Evolutionary conservation across 1,140 invertebrate genomes (phyloP), one percentile per base, ranked within the genome.

Genomic region (Metaphire vulgaris): DNA sequence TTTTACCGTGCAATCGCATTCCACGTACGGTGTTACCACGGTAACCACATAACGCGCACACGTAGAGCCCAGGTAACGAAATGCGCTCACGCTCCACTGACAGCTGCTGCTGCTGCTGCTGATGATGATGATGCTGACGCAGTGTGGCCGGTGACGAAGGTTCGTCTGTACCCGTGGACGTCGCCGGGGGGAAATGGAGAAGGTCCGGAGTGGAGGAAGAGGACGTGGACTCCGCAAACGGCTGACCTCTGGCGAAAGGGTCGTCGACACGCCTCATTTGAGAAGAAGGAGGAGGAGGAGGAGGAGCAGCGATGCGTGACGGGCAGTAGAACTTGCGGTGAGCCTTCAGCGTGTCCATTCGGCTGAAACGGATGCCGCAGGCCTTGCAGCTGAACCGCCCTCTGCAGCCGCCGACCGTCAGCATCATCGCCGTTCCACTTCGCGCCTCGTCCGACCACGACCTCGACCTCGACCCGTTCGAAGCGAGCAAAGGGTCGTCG

Each of bases 21-120:
- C 41, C 41, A 56, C 41, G 41, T 21, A 56, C 6, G 6, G 41
- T 56, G 6, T 56, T 56, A 21, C 41, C 41, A 6, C 6, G 41
- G 41, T 56, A 56, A 21, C 41, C 41, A 56, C 41, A 56, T 21
- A 56, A 21, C 6, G 21, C 41, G 21, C 41, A 56, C 41, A 6
- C 21, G 41, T 56, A 56, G 41, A 56, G 6, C 6, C 41, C 41
- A 56, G 41, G 41, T 56, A 56, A 56, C 6, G 41, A 6, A 56
- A n/a, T n/a, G 98, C 84, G 15, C 64, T 15, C n/a, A 15, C 15
- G n/a, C 15, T 65, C 64, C 64, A 65, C 64, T 65, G 64, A 65
- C 15, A 15, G 64, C 64, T 65, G 64, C 64, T 65, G 64, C n/a
- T n/a, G n/a, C n/a, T n/a, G n/a, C n/a, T n/a, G n/a, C n/a, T n/a